Evolutionary conservation across 2,888 invertebrate genomes (phyloP).

Genomic region (Eilema depressum): DNA sequence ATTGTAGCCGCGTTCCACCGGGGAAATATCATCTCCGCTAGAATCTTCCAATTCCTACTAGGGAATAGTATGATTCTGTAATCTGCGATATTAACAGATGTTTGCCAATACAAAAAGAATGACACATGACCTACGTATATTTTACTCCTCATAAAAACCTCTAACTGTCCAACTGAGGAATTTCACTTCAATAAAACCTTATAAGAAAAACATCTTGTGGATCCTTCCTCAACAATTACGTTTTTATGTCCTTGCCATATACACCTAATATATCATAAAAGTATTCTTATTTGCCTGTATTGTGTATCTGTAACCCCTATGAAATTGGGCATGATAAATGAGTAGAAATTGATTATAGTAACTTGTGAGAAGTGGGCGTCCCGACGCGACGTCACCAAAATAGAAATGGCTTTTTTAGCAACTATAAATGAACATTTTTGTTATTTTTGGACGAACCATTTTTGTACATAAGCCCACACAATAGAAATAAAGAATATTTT

Average conservation of each 20-base stretch:
- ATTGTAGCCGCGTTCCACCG: too few relatives aligned
- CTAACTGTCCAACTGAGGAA: not conserved
- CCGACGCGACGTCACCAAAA: not conserved
- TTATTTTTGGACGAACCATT: not conserved
- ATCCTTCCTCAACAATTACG: too few relatives aligned
- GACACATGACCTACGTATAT: too few relatives aligned
- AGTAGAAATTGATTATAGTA: not conserved
- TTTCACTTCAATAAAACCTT: not conserved
- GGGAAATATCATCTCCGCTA: too few relatives aligned
- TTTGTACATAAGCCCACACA: too few relatives aligned
- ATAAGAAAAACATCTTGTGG: not conserved
- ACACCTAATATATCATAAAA: not conserved
- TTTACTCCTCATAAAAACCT: too few relatives aligned
- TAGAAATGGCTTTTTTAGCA: not conserved
- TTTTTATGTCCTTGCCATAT: too few relatives aligned
- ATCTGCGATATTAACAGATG: too few relatives aligned
- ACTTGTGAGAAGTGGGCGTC: not conserved
- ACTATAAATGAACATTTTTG: not conserved
- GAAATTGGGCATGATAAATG: not conserved
- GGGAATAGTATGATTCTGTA: too few relatives aligned
- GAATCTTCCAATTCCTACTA: too few relatives aligned
- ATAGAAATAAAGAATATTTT: too few relatives aligned
- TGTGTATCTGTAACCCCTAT: not conserved
- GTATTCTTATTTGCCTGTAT: not conserved
- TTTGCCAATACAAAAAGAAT: too few relatives aligned